Evolutionary conservation across 2,797 vertebrate species (phyloP), one percentile per base, ranked within the genome.

Genomic region (Eurystomus glaucurus): DNA sequence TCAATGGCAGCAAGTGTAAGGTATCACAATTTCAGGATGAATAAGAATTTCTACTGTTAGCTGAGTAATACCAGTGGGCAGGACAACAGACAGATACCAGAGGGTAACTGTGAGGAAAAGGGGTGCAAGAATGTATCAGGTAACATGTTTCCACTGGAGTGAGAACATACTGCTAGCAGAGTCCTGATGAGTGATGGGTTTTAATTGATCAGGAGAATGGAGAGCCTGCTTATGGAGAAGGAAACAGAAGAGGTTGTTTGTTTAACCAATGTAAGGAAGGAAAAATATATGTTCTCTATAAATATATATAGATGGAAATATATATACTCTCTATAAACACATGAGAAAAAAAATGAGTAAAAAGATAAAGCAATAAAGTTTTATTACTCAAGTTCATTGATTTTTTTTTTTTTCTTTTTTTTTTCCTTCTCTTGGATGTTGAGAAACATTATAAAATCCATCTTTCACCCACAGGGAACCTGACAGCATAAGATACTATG

Each of bases 41-140:
- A 25, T 87, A 85, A 89, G 26, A 70, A 70, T 94, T 94, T 92
- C 60, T 37, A 48, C 29, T 72, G 46, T 87, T 85, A 82, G 11
- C 17, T 58, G 16, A 14, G 52, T 82, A 65, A 66, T 87, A 66
- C 21, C 54, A 68, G 15, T 19, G 19, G 23, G 33, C 48, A 80
- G 61, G 45, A 52, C 20, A 79, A 62, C 14, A 84, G 52, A 12
- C 14, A 35, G 64, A 13, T 65, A 66, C 26, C 19, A 37, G 35
- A 76, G 26, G 15, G n/a, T 87, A 23, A 55, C 29, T 26, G 31
- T 52, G 39, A 76, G 60, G 33, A 82, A 84, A 88, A 78, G 13
- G 16, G 35, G 20, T 87, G 46, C 33, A 75, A 76, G 69, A 86
- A 54, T 22, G 6, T 65, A 13, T 33, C 22, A 50, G 26, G 22